Evolutionary conservation across 2,888 invertebrate genomes (phyloP), one percentile per base, ranked within the genome.

Genomic region (Marronus borbonicus): DNA sequence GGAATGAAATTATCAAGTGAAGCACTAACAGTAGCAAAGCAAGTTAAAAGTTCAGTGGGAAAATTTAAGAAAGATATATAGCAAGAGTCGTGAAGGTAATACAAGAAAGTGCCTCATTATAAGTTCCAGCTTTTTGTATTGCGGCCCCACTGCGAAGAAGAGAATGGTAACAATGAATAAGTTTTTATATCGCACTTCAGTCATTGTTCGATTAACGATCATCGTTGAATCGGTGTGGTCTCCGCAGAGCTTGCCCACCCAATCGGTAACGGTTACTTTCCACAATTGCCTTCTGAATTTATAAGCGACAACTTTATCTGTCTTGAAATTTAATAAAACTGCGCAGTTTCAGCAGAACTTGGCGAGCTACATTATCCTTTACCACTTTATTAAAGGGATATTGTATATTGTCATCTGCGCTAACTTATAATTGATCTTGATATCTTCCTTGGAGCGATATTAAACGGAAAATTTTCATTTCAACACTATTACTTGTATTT

Each of bases 161-260:
- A 24, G 72, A 74, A 74, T 44, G 72, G 72, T 60, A 74, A 74
- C 72, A 74, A 74, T 74, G 72, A 60, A 31, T 17, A 74, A 60
- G 72, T 74, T 74, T 44, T 60, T 74, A 60, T 74, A 60, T 74
- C 49, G 60, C 60, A 60, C 60, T 74, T 74, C 55, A 70, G 52
- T 70, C 60, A 74, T 74, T 74, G 72, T 60, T 74, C 72, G 72
- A 60, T 74, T 74, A 74, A 74, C 60, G 72, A 74, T 58, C 72
- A 74, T 20, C 60, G 60, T 62, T 44, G 72, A 74, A 74, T 74
- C 60, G 60, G 72, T 60, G 72, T 74, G 72, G 72, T 74, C 72
- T 60, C 12, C 60, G 60, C 20, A 20, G 60, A 60, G 72, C 39
- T 12, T 44, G 72, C 72, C 72, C 72, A 74, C 72, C 72, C 72